Evolutionary conservation across 2,113 vertebrate genomes (phyloP).

Genomic region (Scomber colias): DNA sequence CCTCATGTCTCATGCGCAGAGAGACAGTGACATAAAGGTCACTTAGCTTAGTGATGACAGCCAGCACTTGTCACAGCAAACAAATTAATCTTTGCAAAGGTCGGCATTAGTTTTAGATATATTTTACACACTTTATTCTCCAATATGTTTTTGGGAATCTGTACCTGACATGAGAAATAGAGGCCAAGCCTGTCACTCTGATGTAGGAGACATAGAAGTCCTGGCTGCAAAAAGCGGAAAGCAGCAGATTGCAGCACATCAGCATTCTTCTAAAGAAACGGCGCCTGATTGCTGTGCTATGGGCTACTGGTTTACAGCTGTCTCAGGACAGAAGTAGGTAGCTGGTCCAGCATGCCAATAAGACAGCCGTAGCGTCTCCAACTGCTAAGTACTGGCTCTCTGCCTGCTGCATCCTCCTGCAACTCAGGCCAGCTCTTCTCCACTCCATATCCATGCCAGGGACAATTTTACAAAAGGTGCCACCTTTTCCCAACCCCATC

Average conservation of each 20-base stretch:
- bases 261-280: slow-evolving; percentile 92
- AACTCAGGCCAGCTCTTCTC: slow-evolving; percentile 87
- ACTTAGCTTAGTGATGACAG: slow-evolving; percentile 91
- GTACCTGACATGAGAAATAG: slow-evolving; percentile 79
- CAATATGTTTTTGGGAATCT: slow-evolving; percentile 82
- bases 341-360: slow-evolving; percentile 96
- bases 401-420: slow-evolving; percentile 88
- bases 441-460: slow-evolving; percentile 80
- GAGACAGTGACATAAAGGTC: slow-evolving; percentile 91
- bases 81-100: slow-evolving; percentile 98
- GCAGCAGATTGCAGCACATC: slow-evolving; percentile 89
- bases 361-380: slow-evolving; percentile 88
- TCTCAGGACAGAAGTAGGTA: slow-evolving; percentile 91
- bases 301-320: slow-evolving; percentile 99
- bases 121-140: slow-evolving; percentile 68
- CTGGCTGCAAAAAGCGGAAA: slow-evolving; percentile 84
- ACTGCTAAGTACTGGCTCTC: slow-evolving; percentile 90
- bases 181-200: slow-evolving; percentile 90
- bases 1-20: slow-evolving; percentile 88
- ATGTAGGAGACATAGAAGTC: slow-evolving; percentile 85
- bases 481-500: slow-evolving; percentile 65
- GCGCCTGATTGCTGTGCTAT: slow-evolving; percentile 95
- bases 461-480: slow-evolving; percentile 75
- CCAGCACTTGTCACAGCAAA: slow-evolving; percentile 91
- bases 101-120: slow-evolving; percentile 94